Base-by-base conservation (phyloP, 2,113 vertebrate species). In the Sciurus niger region DNA sequence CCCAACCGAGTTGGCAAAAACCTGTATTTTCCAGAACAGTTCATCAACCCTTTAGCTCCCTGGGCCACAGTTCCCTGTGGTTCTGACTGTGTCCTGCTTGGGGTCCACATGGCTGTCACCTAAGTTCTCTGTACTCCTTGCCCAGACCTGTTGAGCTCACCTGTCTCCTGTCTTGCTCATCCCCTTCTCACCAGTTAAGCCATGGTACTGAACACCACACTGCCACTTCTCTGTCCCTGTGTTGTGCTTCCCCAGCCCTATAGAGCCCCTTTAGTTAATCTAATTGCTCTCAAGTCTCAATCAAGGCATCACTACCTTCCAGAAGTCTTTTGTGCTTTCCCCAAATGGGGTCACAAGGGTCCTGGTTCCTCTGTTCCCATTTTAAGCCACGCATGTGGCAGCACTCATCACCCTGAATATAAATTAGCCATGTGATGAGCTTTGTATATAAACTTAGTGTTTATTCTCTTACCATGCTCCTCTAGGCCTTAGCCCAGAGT, bases 201-300 rank as follows among this genome's bases (percentile, higher is more conserved):
- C 6, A 16, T n/a, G 16, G 30, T 48, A 10, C 6, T 18, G 3
- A 25, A 40, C 2, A 6, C 11, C 12, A 1, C 8, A 22, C 3
- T 37, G 25, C 11, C 43, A 1, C 13, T 40, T 55, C 28, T 3
- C 3, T 4, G 8, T 55, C 16, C 25, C 40, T 48, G 2, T 43
- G 28, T 58, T 28, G 25, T 37, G 48, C 37, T 46, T 60, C 24
- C 37, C 46, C 18, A n/a, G 10, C 8, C 30, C 22, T 10, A 6
- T 16, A 16, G 4, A 11, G 2, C 60, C 6, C 30, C 60, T 70
- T 10, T 13, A 37, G 58, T 48, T 70, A 58, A 40, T 70, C 34
- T 68, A 46, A 74, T 11, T 28, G 8, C 72, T 90, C 78, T n/a
- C 18, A n/a, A 88, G 65, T 53, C 25, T 46, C 18, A 46, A 0